Percentiles rank a stretch among this genome's conserved stretches.
Conservation (phyloP, 2,888 invertebrate species). For the Coenonympha arcania region DNA sequence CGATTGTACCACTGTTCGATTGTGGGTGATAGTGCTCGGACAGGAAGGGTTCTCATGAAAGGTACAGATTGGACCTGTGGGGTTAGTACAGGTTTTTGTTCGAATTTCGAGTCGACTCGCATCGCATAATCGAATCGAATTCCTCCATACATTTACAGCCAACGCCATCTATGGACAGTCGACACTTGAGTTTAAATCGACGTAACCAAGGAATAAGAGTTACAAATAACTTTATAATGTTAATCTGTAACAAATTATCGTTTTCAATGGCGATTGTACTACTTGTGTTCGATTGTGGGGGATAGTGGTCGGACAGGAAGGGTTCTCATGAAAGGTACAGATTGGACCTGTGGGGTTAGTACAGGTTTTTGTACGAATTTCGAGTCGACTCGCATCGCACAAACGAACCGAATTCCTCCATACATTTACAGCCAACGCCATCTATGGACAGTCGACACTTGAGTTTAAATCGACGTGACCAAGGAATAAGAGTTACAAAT, state of each 20-base stretch:
- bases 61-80: not conserved
- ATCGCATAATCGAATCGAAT: too few species aligned
- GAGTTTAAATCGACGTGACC: not conserved
- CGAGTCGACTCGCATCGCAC: too few species aligned
- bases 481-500: not conserved
- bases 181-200: too few species aligned
- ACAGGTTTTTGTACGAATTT: too few species aligned
- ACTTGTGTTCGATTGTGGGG: not conserved
- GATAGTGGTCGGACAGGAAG: not conserved
- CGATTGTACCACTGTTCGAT: not conserved
- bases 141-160: too few species aligned
- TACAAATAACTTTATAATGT: not conserved
- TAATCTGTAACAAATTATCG: constrained; percentile 44
- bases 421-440: too few species aligned
- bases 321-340: not conserved
- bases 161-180: too few species aligned
- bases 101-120: too few species aligned
- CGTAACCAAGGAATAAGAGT: not conserved
- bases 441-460: too few species aligned
- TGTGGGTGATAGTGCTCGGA: too few species aligned
- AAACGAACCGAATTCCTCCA: too few species aligned
- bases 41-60: not conserved
- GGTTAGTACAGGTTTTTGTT: too few species aligned
- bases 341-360: not conserved
- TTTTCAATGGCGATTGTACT: constrained; percentile 24